These are phyloP conservation scores for Perizoma flavofasciatum DNA, from an alignment of 2,888 invertebrate genomes.

Conservation along the genomic window DNA sequence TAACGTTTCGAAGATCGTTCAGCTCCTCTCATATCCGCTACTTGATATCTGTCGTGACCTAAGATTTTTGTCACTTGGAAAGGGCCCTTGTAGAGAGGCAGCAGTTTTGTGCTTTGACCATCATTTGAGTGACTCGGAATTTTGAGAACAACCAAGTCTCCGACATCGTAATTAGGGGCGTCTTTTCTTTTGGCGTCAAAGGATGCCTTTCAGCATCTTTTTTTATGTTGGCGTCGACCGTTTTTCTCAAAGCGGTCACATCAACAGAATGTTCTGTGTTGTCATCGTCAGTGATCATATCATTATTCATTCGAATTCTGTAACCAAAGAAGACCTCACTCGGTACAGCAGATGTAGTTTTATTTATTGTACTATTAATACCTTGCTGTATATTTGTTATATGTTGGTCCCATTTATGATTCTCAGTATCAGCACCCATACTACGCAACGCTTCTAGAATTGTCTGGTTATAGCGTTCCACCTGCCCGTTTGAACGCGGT, in stretches of 20 bases:
- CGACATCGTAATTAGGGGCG: constrained; percentile 28
- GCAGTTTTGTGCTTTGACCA: constrained; percentile 38
- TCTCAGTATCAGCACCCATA: constrained; percentile 32
- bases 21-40: constrained; percentile 35
- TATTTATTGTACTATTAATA: constrained; percentile 32
- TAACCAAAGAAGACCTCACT: constrained; percentile 6
- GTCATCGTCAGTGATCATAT: constrained; percentile 10
- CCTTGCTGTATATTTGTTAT: constrained; percentile 39
- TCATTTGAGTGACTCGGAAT: constrained; percentile 38
- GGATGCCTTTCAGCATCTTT: constrained; percentile 27
- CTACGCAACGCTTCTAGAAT: constrained; percentile 35
- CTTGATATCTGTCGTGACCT: constrained; percentile 37
- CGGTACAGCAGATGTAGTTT: constrained; percentile 11
- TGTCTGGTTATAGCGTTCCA: constrained; percentile 38
- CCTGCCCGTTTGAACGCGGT: constrained; percentile 38
- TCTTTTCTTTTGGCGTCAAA: constrained; percentile 36
- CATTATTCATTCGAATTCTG: constrained; percentile 9
- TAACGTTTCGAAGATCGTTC: constrained; percentile 32
- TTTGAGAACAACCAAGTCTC: constrained; percentile 39
- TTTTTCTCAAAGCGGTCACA: constrained; percentile 24
- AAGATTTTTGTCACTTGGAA: constrained; percentile 37
- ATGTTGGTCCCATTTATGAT: constrained; percentile 36
- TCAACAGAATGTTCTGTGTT: constrained; percentile 5
- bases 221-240: constrained; percentile 35
- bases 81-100: constrained; percentile 40